phyloP scores from a whole-genome alignment of 2,113 vertebrate species.

The Chloroceryle aenea region DNA sequence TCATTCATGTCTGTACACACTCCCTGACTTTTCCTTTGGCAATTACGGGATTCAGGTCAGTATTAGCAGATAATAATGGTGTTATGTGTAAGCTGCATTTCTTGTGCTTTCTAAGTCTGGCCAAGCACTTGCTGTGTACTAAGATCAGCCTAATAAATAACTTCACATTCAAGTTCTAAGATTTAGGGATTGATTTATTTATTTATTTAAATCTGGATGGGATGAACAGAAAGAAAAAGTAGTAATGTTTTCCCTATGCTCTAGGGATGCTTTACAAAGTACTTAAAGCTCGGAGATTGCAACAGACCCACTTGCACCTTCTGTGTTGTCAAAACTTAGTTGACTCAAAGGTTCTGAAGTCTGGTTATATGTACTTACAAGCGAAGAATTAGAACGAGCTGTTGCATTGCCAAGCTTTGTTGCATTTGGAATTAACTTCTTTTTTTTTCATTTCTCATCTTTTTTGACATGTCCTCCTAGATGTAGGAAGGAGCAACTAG shows the following conservation, averaged over 20 bases:
- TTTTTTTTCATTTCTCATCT: not conserved
- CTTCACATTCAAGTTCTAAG: not conserved
- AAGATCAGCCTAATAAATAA: not conserved
- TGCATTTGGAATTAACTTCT: not conserved
- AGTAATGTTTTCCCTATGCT: not conserved
- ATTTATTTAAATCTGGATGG: not conserved
- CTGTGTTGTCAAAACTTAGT: not conserved
- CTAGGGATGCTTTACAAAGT: not conserved
- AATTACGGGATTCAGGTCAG: not conserved
- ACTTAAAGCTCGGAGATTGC: not conserved
- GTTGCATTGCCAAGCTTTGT: not conserved
- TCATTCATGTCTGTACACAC: fast-evolving
- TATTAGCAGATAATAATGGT: not conserved
- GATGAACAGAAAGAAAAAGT: not conserved
- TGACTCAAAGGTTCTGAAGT: not conserved
- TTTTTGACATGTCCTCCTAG: not conserved
- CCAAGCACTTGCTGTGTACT: not conserved
- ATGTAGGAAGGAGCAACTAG: not conserved
- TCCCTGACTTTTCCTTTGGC: not conserved
- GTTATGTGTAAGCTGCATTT: not conserved
- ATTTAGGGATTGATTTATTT: not conserved
- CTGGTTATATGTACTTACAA: fast-evolving
- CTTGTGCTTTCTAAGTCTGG: not conserved
- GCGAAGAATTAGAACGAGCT: not conserved
- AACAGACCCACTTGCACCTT: not conserved